Base-by-base conservation (phyloP, 2,113 vertebrate species). In the Silurus asotus region DNA sequence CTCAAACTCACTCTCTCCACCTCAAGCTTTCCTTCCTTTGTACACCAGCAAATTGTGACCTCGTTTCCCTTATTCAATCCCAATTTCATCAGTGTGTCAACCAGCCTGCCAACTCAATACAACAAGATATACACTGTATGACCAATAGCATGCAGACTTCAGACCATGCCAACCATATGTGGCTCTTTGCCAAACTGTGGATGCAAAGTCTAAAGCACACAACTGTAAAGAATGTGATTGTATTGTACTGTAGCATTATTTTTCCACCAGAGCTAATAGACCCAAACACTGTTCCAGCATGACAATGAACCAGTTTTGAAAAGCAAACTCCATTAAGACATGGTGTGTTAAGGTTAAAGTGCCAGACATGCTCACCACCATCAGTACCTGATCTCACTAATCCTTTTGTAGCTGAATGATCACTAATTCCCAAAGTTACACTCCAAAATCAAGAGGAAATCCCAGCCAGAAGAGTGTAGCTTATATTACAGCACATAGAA, bases 1-100 rank as follows among this genome's bases (percentile, higher is more conserved):
- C 92, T 92, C 89, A 91, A 86, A 85, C 82, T 92, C 86, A 82
- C 75, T 83, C 85, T 91, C 86, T 90, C 87, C n/a, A 56, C n/a
- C 75, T 56, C 53, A 37, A 8, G 14, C 76, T 58, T 58, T 79
- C 76, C 15, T 79, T 79, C 15, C n/a, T 28, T 5, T 55, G 9
- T 45, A 49, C 45, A 74, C 7, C 9, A 56, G 25, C 55, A 79
- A 37, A 45, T 17, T 45, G 23, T 28, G 55, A 79, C 14, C n/a
- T 67, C 51, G 53, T 61, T 51, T 25, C 2, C 28, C 67, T 13
- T 53, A 37, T 37, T 37, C 37, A 37, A 37, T 37, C 53, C 55
- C 74, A 53, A 53, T 55, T 25, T 76, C 11, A 1, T 53, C 45
- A 74, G 9, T 20, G 17, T 49, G 17, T 72, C 37, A 48, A 8